A percentile compares a stretch with the other conserved stretches of the same genome.
These are phyloP conservation scores for Megaceryle alcyon DNA, from an alignment of 2,797 vertebrate genomes.

Conservation along the genomic window DNA sequence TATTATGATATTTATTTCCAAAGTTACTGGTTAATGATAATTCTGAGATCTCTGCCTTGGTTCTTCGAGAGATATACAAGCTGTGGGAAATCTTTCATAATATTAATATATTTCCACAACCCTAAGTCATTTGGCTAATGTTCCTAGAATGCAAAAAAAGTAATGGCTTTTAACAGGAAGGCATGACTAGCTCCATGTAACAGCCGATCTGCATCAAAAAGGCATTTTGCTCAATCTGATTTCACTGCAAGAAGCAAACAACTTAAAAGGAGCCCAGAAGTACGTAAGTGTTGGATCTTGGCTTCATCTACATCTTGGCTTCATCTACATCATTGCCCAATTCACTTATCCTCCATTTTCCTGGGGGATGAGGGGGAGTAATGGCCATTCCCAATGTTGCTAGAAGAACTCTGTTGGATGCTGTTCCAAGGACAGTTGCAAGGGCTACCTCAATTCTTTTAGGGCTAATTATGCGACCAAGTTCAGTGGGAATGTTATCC, in stretches of 20 bases:
- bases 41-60: neutral
- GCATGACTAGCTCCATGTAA: neutral
- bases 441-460: neutral
- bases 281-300: neutral
- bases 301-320: neutral
- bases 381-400: neutral
- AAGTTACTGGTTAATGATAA: conserved; percentile 32
- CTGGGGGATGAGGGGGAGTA: neutral
- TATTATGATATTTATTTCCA: conserved; percentile 52
- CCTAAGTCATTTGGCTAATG: neutral
- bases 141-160: neutral
- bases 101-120: neutral
- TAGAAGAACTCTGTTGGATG: conserved; percentile 8
- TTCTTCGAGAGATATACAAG: conserved; percentile 16
- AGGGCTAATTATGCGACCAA: neutral
- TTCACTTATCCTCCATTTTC: neutral
- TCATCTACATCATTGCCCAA: neutral
- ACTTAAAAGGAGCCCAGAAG: neutral
- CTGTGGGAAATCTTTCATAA: conserved; percentile 17
- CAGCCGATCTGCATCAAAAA: conserved; percentile 7
- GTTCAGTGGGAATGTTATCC: neutral
- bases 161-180: neutral
- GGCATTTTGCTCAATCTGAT: neutral
- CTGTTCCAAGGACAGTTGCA: neutral
- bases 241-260: neutral